Conservation (phyloP, 2,113 vertebrate genomes). For the Manacus vitellinus region DNA sequence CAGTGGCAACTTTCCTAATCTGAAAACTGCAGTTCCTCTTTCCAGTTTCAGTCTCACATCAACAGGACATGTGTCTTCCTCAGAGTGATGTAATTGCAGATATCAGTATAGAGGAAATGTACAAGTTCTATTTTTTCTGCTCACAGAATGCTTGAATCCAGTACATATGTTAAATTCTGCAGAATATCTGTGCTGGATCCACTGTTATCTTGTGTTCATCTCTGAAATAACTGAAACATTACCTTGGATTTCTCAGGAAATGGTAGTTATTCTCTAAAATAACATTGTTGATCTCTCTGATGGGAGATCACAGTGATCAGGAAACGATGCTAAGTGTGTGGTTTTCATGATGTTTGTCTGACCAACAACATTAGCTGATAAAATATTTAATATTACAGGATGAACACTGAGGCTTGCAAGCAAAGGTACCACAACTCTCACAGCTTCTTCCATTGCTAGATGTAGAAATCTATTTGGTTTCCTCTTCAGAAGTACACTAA, state of each 20-base stretch:
- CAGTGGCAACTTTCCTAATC: slow-evolving; percentile 7
- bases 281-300: not conserved
- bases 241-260: not conserved
- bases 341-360: not conserved
- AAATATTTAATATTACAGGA: not conserved
- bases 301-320: not conserved
- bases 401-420: not conserved
- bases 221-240: not conserved
- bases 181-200: not conserved
- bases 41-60: slow-evolving; percentile 33
- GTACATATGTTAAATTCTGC: not conserved
- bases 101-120: not conserved
- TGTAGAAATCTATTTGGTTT: not conserved
- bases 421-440: not conserved
- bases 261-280: not conserved
- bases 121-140: not conserved
- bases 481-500: not conserved
- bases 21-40: slow-evolving; percentile 51
- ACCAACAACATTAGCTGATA: not conserved
- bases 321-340: not conserved
- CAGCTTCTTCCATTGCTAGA: not conserved
- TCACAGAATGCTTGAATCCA: not conserved
- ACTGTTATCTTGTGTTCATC: not conserved
- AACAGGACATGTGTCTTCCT: slow-evolving; percentile 52
- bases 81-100: not conserved